These are phyloP conservation scores for Tenualosa thibaudeaui DNA, from an alignment of 2,797 vertebrate genomes.

Conservation along the genomic window DNA sequence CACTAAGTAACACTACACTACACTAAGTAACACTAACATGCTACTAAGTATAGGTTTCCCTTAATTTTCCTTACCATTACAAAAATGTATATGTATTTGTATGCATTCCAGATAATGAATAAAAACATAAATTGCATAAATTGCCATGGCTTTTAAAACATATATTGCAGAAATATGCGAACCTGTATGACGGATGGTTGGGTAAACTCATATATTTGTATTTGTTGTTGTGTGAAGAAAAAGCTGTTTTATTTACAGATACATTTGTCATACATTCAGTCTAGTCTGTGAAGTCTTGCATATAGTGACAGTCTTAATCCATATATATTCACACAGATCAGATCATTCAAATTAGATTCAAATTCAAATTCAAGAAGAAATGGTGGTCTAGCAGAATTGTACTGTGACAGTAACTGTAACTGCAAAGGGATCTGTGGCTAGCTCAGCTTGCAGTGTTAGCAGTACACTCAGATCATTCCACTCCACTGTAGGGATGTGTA, in stretches of 20 bases:
- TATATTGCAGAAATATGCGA: neutral
- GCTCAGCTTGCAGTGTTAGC: too few species aligned
- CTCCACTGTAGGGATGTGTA: conserved; percentile 90
- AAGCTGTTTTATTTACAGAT: neutral
- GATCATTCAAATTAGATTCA: neutral
- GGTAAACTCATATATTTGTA: neutral
- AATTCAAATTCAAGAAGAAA: neutral
- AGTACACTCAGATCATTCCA: conserved; percentile 67
- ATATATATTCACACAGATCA: too few species aligned
- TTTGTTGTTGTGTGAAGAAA: neutral
- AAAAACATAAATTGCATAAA: too few species aligned
- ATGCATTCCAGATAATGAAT: neutral
- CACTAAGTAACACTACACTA: too few species aligned
- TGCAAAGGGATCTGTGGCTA: too few species aligned
- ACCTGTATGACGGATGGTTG: neutral
- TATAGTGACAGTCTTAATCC: neutral
- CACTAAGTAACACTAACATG: too few species aligned
- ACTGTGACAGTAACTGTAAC: too few species aligned
- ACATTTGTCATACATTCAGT: neutral
- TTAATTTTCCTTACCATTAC: too few species aligned
- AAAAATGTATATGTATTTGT: neutral
- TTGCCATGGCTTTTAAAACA: neutral
- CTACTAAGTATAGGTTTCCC: too few species aligned
- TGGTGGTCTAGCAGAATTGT: neutral
- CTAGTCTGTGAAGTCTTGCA: neutral